These are phyloP conservation scores for Styela plicata DNA, from an alignment of 23 tunicate genomes.

Conservation along the genomic window DNA sequence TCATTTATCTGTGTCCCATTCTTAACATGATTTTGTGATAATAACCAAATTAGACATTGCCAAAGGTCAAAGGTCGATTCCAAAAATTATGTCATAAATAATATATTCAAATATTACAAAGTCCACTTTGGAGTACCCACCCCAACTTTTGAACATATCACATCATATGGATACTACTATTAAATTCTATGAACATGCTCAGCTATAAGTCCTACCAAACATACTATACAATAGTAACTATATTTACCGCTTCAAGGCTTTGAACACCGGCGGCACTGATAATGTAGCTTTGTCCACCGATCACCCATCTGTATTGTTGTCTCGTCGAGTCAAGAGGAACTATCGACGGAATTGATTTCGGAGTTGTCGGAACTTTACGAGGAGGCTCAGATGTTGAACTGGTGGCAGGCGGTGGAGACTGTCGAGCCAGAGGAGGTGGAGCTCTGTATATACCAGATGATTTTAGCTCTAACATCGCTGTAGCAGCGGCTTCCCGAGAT, in stretches of 20 bases:
- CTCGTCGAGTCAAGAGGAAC: constrained; percentile 29
- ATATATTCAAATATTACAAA: no score
- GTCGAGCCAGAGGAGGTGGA: neutral
- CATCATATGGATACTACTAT: no score
- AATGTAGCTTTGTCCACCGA: constrained; percentile 41
- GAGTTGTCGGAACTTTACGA: neutral
- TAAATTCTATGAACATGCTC: no score
- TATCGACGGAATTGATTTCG: neutral
- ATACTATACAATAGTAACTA: neutral
- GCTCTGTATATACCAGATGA: constrained; percentile 15
- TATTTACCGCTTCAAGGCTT: constrained; percentile 51
- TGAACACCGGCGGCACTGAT: constrained; percentile 70
- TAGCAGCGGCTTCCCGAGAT: constrained; percentile 34
- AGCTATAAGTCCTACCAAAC: no score
- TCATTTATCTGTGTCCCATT: no score
- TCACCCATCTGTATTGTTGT: constrained; percentile 55
- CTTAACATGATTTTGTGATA: no score
- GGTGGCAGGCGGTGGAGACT: neutral
- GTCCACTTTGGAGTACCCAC: neutral
- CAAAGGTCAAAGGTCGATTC: no score
- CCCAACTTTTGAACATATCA: no score
- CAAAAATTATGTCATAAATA: no score
- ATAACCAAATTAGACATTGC: no score
- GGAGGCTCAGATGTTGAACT: neutral
- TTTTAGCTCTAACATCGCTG: constrained; percentile 30